A percentile compares a stretch with the other conserved stretches of the same genome.
Evolutionary conservation across 2,113 vertebrate genomes (phyloP).

Genomic region (Ailurus styani): DNA sequence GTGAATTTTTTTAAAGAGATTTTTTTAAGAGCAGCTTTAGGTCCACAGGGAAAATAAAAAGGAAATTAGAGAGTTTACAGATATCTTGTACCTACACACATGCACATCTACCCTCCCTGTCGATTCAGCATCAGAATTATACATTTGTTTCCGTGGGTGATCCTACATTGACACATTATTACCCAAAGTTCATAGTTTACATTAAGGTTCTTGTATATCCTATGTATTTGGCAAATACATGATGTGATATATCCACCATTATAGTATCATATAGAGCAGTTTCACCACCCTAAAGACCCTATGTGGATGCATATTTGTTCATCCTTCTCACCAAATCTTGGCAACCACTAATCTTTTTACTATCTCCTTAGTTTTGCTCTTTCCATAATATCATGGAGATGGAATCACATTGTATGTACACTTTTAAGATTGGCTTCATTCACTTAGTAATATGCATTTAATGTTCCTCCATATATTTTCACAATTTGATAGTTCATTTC

Average conservation of each 20-base stretch:
- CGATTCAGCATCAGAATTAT: background rate
- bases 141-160: background rate
- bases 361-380: background rate
- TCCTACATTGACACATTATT: background rate
- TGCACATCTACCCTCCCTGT: background rate
- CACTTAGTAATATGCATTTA: background rate
- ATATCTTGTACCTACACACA: background rate
- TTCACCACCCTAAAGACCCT: background rate
- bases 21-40: background rate
- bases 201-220: background rate
- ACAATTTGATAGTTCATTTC: background rate
- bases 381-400: background rate
- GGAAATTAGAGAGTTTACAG: background rate
- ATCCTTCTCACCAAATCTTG: background rate
- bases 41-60: background rate
- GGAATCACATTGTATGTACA: background rate
- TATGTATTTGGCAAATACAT: background rate
- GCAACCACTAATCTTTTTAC: background rate
- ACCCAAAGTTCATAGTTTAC: background rate
- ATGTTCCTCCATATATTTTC: background rate
- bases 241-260: background rate
- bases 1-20: background rate
- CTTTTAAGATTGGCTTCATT: background rate
- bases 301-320: background rate
- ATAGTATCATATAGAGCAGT: background rate